Base-by-base conservation (phyloP, 2,888 invertebrate species). In the Thyatira batis region DNA sequence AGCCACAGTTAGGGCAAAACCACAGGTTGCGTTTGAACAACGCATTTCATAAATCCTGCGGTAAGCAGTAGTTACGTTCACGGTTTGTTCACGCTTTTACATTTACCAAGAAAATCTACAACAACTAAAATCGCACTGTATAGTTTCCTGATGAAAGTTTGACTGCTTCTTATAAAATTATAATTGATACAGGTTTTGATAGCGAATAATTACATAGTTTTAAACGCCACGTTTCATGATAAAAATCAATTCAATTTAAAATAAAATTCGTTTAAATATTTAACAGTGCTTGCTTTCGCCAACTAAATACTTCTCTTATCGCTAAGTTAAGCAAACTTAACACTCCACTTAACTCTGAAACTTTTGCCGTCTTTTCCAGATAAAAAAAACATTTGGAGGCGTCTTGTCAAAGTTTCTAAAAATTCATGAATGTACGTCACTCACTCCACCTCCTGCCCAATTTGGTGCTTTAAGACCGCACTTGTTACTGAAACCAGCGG, bases 401-500 rank as follows among this genome's bases (percentile, higher is more conserved):
- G 39, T 39, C 39, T 17, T 8, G 17, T 39, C 8, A 48, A 27
- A 27, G 28, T 25, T 20, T 13, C 27, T 48, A 25, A 27, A 46
- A 48, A 48, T 48, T 48, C 48, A 48, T 48, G 48, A 27, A 48
- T 48, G 8, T 20, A 13, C 25, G 45, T 17, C 13, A 33, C 0
- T 33, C 39, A 50, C 45, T 52, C 43, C 23, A 45, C 27, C 49
- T 20, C 39, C 50, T 50, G 45, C 50, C 51, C 56, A 60, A 60
- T 59, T 63, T 63, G 60, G 50, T 39, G 49, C 53, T 49, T 53
- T 50, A 51, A 48, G 13, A 48, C 46, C 21, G 50, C 52, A 55
- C 61, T 64, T 61, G 61, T 60, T 64, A 64, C 50, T 44, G 9
- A 27, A 46, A 57, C 49, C 52, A 53, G 54, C 45, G 49, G 17